These are phyloP conservation scores for Paratilapia polleni DNA, from an alignment of 2,113 vertebrate species.

Conservation along the genomic window DNA sequence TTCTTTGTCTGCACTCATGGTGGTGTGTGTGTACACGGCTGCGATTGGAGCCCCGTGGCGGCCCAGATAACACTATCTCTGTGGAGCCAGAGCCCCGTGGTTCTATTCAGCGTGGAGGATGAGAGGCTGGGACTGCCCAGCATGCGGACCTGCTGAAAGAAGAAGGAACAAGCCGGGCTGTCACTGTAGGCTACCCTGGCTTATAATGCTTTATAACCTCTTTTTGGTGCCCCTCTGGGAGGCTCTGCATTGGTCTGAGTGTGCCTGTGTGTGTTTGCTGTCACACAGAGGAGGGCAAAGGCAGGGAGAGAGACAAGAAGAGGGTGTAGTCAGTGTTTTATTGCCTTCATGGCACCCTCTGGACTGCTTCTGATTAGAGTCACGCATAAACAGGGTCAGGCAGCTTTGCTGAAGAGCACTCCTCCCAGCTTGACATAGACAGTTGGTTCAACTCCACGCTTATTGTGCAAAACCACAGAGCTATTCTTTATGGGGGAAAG, in stretches of 20 bases:
- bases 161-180: conserved; percentile 64
- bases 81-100: conserved; percentile 73
- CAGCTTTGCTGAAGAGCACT: conserved; percentile 61
- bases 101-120: conserved; percentile 71
- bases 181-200: conserved; percentile 57
- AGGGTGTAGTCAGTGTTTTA: conserved; percentile 65
- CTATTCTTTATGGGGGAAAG: conserved; percentile 48
- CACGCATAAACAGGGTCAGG: conserved; percentile 58
- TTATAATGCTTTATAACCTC: conserved; percentile 74
- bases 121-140: conserved; percentile 69
- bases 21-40: conserved; percentile 68
- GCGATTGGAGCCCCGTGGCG: conserved; percentile 62
- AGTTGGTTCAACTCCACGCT: conserved; percentile 47
- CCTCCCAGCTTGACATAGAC: conserved; percentile 52
- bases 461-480: conserved; percentile 51
- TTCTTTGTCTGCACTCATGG: conserved; percentile 57
- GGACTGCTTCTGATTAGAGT: conserved; percentile 74
- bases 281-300: conserved; percentile 15
- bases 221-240: conserved; percentile 45
- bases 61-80: conserved; percentile 79
- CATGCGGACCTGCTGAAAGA: conserved; percentile 72
- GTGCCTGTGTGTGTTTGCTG: conserved; percentile 25
- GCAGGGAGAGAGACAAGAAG: conserved; percentile 35
- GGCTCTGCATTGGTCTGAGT: conserved; percentile 13
- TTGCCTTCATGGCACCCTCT: conserved; percentile 71